Conservation (phyloP, 1,140 invertebrate genomes). For the Monochamus saltuarius region DNA sequence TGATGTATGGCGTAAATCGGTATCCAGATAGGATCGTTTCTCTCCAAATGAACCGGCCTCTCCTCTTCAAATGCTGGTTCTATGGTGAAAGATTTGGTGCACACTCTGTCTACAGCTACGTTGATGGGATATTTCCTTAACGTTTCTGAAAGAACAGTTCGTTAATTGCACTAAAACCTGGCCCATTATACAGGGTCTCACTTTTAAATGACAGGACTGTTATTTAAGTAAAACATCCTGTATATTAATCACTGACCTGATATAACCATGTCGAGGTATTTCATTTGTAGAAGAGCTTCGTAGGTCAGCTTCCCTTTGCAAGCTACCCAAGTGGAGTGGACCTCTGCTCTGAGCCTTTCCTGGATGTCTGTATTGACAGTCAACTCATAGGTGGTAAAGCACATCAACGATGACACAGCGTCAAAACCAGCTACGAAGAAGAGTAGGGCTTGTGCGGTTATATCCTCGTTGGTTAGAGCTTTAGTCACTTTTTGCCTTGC, state of each 20-base stretch:
- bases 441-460: constrained; percentile 48
- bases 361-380: constrained; percentile 57
- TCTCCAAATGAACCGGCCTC: constrained; percentile 17
- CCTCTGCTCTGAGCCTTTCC: constrained; percentile 47
- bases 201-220: too few species aligned
- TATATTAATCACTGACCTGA: constrained; percentile 21
- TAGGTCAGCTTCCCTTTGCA: constrained; percentile 27
- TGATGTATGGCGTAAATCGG: constrained; percentile 51
- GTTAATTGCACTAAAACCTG: too few species aligned
- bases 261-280: constrained; percentile 33
- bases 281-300: constrained; percentile 25
- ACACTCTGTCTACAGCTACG: constrained; percentile 53
- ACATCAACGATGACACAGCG: constrained; percentile 39
- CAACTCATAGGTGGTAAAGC: constrained; percentile 51
- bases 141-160: constrained; percentile 51
- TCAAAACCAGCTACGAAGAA: constrained; percentile 52
- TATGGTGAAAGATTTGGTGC: constrained; percentile 55
- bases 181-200: too few species aligned
- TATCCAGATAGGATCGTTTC: constrained; percentile 40
- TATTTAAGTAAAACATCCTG: too few species aligned
- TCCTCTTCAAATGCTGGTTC: constrained; percentile 23
- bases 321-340: constrained; percentile 18
- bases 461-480: constrained; percentile 32
- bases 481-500: constrained; percentile 24
- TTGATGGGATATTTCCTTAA: constrained; percentile 59